Conservation (phyloP, 2,113 vertebrate species). For the Platysternon megacephalum region DNA sequence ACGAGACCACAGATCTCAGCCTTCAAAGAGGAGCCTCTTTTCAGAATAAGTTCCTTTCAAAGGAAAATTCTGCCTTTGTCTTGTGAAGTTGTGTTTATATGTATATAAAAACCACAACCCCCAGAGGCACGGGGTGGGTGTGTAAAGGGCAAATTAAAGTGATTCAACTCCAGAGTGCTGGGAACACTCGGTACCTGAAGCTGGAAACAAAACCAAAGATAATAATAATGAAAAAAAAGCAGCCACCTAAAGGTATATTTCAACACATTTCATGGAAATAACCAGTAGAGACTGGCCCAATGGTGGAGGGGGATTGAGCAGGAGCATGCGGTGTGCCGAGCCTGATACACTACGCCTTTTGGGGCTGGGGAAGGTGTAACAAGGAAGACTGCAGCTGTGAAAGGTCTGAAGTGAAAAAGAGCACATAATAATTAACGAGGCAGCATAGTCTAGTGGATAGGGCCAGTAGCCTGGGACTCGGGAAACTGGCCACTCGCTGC, state of each 20-base stretch:
- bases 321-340: background rate
- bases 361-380: background rate
- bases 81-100: constrained; percentile 1
- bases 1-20: background rate
- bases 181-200: background rate
- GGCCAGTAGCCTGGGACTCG: background rate
- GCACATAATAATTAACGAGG: background rate
- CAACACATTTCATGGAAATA: background rate
- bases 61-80: constrained; percentile 26
- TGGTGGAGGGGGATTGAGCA: background rate
- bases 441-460: background rate
- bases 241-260: background rate
- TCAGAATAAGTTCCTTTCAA: constrained; percentile 30
- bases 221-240: background rate
- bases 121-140: background rate
- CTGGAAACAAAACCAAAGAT: background rate
- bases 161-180: background rate
- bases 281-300: background rate
- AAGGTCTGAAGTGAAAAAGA: background rate
- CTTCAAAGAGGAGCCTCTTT: constrained; percentile 53
- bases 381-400: background rate
- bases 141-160: constrained; percentile 15
- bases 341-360: constrained; percentile 4
- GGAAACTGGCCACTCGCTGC: background rate
- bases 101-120: background rate